Conservation (phyloP, 2,888 invertebrate genomes). For the Papilio gigon region DNA sequence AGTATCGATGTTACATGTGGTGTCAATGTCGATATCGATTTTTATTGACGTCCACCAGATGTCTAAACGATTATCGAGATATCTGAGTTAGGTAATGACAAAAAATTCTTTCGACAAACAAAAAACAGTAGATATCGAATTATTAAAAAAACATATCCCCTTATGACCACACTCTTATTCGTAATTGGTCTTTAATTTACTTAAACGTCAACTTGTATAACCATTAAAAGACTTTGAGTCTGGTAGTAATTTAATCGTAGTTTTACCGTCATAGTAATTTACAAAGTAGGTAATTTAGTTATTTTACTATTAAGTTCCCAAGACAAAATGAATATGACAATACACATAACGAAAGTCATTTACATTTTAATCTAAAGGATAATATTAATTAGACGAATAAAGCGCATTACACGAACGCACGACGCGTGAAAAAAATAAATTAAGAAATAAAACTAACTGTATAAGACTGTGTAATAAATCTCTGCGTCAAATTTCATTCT, state of each 20-base stretch:
- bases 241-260: neutral
- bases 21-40: constrained; percentile 69
- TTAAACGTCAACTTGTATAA: too few relatives aligned
- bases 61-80: constrained; percentile 38
- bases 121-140: neutral
- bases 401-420: neutral
- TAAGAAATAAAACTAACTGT: too few relatives aligned
- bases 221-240: neutral
- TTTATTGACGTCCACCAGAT: constrained; percentile 48
- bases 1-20: constrained; percentile 69
- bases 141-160: neutral
- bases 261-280: too few relatives aligned
- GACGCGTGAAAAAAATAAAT: neutral
- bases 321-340: neutral
- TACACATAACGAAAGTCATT: neutral
- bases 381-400: neutral
- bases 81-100: neutral
- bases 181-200: neutral
- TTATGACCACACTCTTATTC: neutral
- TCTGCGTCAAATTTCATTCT: too few relatives aligned
- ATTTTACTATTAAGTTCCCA: neutral
- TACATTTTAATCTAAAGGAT: neutral
- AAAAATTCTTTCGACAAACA: neutral
- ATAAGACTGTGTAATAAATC: neutral
- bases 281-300: neutral